phyloP scores from a whole-genome alignment of 2,797 vertebrate genomes.

The Micropoecilia bifurca region DNA sequence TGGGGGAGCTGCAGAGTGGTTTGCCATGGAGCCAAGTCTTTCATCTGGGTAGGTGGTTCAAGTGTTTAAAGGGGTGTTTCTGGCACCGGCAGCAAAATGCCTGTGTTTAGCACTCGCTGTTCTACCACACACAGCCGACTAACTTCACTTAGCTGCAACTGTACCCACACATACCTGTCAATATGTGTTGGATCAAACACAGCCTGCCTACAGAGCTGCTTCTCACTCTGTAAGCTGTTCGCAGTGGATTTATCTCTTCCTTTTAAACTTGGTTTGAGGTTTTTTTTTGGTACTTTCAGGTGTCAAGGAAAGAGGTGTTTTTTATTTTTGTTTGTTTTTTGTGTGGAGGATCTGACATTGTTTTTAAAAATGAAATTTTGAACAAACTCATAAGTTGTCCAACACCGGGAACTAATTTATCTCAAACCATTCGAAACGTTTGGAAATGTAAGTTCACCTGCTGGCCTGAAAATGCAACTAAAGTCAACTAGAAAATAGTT shows the following conservation, averaged over 20 bases:
- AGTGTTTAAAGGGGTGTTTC: slow-evolving; percentile 32
- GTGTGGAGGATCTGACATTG: background rate
- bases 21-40: slow-evolving; percentile 43
- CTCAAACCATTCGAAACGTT: no score
- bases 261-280: background rate
- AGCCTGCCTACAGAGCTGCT: slow-evolving; percentile 30
- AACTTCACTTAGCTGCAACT: slow-evolving; percentile 37
- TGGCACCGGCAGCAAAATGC: slow-evolving; percentile 50
- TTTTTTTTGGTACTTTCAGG: background rate
- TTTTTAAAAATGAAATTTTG: background rate
- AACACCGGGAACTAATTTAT: background rate
- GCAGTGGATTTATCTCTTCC: slow-evolving; percentile 15
- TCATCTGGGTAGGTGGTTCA: slow-evolving; percentile 60
- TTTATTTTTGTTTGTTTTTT: background rate
- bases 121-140: slow-evolving; percentile 39
- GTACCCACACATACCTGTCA: slow-evolving; percentile 56
- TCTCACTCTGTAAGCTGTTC: slow-evolving; percentile 10
- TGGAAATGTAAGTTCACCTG: no score
- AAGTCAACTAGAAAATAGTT: no score
- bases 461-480: no score
- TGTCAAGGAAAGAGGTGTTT: background rate
- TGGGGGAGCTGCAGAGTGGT: slow-evolving; percentile 38
- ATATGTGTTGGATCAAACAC: slow-evolving; percentile 53
- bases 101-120: slow-evolving; percentile 46
- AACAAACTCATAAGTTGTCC: background rate